Conservation (phyloP, 2,888 invertebrate genomes). For the Limnephilus rhombicus region DNA sequence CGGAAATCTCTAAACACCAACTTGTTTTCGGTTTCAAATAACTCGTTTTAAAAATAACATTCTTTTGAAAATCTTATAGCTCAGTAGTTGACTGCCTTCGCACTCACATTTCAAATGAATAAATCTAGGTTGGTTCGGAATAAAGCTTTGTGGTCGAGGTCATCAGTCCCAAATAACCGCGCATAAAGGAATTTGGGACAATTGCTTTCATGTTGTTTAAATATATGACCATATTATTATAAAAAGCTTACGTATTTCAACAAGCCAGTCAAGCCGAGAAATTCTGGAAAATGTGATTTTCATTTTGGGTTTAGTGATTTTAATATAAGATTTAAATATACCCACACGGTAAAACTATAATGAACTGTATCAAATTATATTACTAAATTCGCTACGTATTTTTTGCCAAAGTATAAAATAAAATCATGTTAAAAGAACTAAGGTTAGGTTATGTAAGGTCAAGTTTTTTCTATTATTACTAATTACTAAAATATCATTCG, state of each 20-base stretch:
- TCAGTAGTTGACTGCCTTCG: background rate
- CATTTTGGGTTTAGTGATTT: background rate
- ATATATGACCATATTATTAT: background rate
- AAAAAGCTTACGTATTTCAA: background rate
- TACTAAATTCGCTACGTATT: too few relatives aligned
- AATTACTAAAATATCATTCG: too few relatives aligned
- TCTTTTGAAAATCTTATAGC: background rate
- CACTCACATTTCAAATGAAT: background rate
- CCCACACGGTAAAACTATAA: background rate
- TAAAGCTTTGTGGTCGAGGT: background rate
- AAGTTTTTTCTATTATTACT: too few relatives aligned
- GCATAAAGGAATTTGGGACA: background rate
- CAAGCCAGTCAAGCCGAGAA: background rate
- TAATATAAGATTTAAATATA: background rate
- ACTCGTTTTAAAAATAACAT: background rate
- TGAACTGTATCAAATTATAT: background rate
- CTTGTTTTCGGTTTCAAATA: background rate
- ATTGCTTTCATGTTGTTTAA: background rate
- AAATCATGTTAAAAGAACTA: too few relatives aligned
- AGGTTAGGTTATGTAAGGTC: too few relatives aligned
- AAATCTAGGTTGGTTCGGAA: background rate
- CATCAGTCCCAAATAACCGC: background rate
- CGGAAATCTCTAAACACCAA: background rate
- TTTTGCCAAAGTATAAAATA: too few relatives aligned
- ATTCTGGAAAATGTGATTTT: background rate